Percentiles rank a stretch among this genome's conserved stretches.
These are phyloP conservation scores for Megalurothrips usitatus DNA, from an alignment of 2,888 invertebrate species.

Conservation along the genomic window DNA sequence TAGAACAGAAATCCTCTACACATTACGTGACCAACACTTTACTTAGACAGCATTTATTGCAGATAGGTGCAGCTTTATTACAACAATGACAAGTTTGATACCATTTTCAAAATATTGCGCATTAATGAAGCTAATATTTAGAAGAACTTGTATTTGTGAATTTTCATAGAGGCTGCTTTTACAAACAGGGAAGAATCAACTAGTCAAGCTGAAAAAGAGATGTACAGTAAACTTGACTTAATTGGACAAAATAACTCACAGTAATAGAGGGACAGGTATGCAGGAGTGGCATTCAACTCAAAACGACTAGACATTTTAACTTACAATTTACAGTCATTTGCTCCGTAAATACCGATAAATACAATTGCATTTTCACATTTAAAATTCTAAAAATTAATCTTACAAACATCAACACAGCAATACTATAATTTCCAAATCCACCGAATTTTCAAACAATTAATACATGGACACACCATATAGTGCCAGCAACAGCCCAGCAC, in stretches of 20 bases:
- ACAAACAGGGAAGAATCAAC: background rate
- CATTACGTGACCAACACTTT: too few species aligned
- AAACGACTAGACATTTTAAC: background rate
- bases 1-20: too few species aligned
- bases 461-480: background rate
- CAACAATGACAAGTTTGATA: too few species aligned
- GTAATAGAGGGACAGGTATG: background rate
- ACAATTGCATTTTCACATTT: background rate
- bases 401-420: background rate
- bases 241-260: background rate
- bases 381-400: background rate
- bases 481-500: background rate
- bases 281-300: background rate
- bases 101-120: background rate
- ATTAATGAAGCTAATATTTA: background rate
- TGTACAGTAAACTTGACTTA: background rate
- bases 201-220: background rate
- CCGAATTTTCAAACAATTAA: background rate
- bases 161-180: background rate
- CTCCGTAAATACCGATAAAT: background rate
- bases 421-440: background rate
- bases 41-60: too few species aligned
- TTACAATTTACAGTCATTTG: background rate
- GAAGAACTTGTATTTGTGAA: background rate
- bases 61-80: too few species aligned